Evolutionary conservation across 1,140 invertebrate genomes (phyloP).

Genomic region (Paraescarpia echinospica): DNA sequence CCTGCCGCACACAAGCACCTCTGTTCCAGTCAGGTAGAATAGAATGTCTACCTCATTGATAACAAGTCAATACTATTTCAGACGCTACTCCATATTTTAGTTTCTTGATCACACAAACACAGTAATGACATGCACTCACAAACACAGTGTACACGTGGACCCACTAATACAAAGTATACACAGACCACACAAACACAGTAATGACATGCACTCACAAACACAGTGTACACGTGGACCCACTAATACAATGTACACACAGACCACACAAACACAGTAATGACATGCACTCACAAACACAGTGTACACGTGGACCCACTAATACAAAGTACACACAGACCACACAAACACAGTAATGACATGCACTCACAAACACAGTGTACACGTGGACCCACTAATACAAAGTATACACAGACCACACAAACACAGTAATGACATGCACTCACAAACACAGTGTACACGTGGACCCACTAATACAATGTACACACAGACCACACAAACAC

Average conservation of each 20-base stretch:
- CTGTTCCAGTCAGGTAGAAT: neutral
- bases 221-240: neutral
- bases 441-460: neutral
- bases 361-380: neutral
- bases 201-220: neutral
- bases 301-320: neutral
- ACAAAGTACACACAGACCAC: neutral
- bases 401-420: neutral
- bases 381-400: neutral
- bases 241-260: neutral
- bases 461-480: neutral
- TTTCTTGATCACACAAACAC: neutral
- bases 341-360: neutral
- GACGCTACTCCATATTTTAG: neutral
- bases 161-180: neutral
- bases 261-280: neutral
- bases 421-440: neutral
- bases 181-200: neutral
- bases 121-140: neutral
- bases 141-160: neutral
- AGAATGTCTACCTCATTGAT: neutral
- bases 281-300: neutral
- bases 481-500: neutral
- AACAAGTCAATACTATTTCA: neutral
- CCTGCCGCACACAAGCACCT: slow-evolving; percentile 36